These are phyloP conservation scores for Spea hammondii DNA, from an alignment of 2,797 vertebrate genomes.

Conservation along the genomic window DNA sequence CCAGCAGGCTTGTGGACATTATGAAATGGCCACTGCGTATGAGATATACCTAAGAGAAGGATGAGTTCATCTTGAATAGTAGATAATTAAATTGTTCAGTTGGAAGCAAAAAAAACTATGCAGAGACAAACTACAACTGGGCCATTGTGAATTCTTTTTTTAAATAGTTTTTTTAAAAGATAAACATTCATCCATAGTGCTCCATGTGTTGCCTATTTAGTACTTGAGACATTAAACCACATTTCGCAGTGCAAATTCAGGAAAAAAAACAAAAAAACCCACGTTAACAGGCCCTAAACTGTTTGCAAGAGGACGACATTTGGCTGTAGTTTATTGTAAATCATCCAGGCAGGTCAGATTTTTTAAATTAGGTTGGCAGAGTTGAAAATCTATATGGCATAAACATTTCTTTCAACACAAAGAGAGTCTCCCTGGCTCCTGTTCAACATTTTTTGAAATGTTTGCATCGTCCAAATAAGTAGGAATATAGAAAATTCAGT, in stretches of 20 bases:
- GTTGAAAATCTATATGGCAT: background rate
- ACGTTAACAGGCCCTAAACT: conserved; percentile 11
- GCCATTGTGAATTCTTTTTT: no score
- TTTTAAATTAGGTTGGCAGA: conserved; percentile 22
- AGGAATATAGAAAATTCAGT: background rate
- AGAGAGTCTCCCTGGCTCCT: conserved; percentile 15
- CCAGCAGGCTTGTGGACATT: no score
- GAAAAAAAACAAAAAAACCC: background rate
- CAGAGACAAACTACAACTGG: no score
- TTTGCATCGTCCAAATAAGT: conserved; percentile 11
- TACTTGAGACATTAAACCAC: background rate
- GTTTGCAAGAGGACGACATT: conserved; percentile 23
- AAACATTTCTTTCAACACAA: conserved; percentile 31
- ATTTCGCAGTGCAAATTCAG: conserved; percentile 8
- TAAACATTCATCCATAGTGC: background rate
- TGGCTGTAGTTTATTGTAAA: conserved; percentile 29
- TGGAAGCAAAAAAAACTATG: no score
- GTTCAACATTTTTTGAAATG: conserved; percentile 22
- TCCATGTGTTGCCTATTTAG: conserved; percentile 14
- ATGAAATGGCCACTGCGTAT: no score
- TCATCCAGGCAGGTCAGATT: conserved; percentile 22
- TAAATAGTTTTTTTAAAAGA: background rate
- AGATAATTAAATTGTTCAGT: no score
- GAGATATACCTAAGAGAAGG: no score
- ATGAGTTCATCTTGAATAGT: no score